A percentile compares a stretch with the other conserved stretches of the same genome.
Evolutionary conservation across 2,113 vertebrate genomes (phyloP).

Genomic region (Halichoeres trimaculatus): DNA sequence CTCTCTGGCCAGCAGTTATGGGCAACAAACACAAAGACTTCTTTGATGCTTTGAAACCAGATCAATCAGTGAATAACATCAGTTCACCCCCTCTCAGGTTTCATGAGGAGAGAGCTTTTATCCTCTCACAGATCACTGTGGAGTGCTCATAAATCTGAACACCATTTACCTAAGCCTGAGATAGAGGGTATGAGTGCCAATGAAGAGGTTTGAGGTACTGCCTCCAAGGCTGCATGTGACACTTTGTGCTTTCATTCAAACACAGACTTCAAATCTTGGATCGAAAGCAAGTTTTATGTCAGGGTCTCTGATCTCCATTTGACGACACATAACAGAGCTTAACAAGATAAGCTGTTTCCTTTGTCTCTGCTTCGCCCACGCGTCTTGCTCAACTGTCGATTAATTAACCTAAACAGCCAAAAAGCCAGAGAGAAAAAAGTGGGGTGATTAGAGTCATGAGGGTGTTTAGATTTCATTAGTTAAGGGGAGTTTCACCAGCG

Average conservation of each 20-base stretch:
- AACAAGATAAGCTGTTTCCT: slow-evolving; percentile 60
- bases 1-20: not conserved
- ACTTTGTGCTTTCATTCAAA: not conserved
- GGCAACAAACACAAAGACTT: slow-evolving; percentile 16
- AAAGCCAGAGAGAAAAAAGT: slow-evolving; percentile 44
- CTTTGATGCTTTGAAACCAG: slow-evolving; percentile 15
- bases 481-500: slow-evolving; percentile 63
- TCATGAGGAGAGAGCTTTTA: not conserved
- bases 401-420: slow-evolving; percentile 71
- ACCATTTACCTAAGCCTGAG: not conserved
- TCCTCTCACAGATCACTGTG: not conserved
- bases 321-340: slow-evolving; percentile 41
- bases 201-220: not conserved
- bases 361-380: slow-evolving; percentile 56
- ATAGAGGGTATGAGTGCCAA: no score
- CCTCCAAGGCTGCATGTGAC: slow-evolving; percentile 3
- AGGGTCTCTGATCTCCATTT: slow-evolving; percentile 18
- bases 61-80: slow-evolving; percentile 22
- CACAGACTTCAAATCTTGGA: slow-evolving; percentile 14
- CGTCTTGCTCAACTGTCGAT: slow-evolving; percentile 59
- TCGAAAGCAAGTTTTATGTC: slow-evolving; percentile 10
- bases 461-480: slow-evolving; percentile 80
- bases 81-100: slow-evolving; percentile 12
- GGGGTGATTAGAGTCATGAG: slow-evolving; percentile 54
- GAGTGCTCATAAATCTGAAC: not conserved